These are phyloP conservation scores for Urosaurus nigricauda DNA, from an alignment of 2,797 vertebrate genomes.

Conservation along the genomic window DNA sequence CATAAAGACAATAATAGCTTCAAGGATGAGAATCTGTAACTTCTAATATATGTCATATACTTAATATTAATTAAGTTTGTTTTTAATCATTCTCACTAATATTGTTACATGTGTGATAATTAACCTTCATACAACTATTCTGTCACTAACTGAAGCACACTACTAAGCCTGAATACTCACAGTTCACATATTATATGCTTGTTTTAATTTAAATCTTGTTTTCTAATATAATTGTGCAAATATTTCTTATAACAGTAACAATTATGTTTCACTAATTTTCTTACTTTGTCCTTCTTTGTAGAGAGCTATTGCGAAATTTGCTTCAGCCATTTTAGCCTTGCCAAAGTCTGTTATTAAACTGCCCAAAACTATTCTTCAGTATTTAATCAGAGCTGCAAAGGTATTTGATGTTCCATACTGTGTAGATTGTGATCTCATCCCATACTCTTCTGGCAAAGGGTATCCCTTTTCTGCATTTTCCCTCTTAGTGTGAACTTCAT, in stretches of 20 bases:
- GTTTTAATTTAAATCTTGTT: constrained; percentile 35
- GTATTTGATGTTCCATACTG: constrained; percentile 84
- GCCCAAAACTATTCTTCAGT: constrained; percentile 98
- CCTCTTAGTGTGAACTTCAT: constrained; percentile 59
- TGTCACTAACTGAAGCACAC: constrained; percentile 28
- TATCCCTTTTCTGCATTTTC: constrained; percentile 78
- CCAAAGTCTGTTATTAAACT: constrained; percentile 99
- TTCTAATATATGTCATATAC: constrained; percentile 1
- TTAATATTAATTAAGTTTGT: constrained; percentile 16
- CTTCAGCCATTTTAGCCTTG: constrained; percentile 97
- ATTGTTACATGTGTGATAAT: constrained; percentile 22
- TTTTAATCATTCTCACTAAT: constrained; percentile 31
- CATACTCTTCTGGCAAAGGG: constrained; percentile 55
- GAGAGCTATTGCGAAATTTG: constrained; percentile 99
- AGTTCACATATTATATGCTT: constrained; percentile 21
- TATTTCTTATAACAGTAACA: constrained; percentile 61
- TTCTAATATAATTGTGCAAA: constrained; percentile 5
- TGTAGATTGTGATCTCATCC: constrained; percentile 71
- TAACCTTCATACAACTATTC: constrained; percentile 39
- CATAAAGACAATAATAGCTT: neutral
- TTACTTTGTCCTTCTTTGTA: constrained; percentile 90
- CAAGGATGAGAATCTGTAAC: neutral
- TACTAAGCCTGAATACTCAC: constrained; percentile 27
- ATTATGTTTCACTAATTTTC: constrained; percentile 79
- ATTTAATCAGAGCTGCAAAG: constrained; percentile 97